Percentiles rank a stretch among this genome's conserved stretches.
Conservation (phyloP, 1,140 invertebrate genomes). For the Pectinophora gossypiella region DNA sequence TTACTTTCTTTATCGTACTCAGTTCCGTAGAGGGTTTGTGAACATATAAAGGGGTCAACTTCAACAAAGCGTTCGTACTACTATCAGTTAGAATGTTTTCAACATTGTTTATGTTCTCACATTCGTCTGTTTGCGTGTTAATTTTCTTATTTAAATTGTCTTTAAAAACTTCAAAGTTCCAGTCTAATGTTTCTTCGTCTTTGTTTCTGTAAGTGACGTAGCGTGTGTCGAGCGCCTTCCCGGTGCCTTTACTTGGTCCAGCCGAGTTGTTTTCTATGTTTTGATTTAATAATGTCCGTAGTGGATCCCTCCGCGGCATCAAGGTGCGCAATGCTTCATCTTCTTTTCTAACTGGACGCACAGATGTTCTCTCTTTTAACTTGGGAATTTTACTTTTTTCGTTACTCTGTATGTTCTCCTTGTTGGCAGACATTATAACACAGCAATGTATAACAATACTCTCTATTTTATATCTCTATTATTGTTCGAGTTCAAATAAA, state of each 20-base stretch:
- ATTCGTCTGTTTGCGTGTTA: not conserved
- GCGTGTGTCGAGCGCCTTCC: not conserved
- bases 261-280: not conserved
- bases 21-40: not conserved
- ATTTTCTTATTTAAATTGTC: not conserved
- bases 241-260: not conserved
- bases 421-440: not conserved
- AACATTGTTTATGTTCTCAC: too few relatives aligned
- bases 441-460: too few relatives aligned
- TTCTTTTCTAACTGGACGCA: not conserved
- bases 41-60: not conserved
- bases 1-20: not conserved
- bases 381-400: not conserved
- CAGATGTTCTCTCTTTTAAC: not conserved
- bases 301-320: not conserved
- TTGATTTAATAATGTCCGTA: not conserved
- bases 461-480: too few relatives aligned
- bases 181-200: not conserved
- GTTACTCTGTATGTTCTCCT: not conserved
- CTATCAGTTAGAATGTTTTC: not conserved
- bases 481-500: too few relatives aligned
- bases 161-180: not conserved
- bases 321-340: not conserved
- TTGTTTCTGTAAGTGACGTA: not conserved
- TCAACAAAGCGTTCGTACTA: not conserved